Percentiles rank a stretch among this genome's conserved stretches.
phyloP scores from a whole-genome alignment of 2,113 vertebrate species.

The Octodon degus region DNA sequence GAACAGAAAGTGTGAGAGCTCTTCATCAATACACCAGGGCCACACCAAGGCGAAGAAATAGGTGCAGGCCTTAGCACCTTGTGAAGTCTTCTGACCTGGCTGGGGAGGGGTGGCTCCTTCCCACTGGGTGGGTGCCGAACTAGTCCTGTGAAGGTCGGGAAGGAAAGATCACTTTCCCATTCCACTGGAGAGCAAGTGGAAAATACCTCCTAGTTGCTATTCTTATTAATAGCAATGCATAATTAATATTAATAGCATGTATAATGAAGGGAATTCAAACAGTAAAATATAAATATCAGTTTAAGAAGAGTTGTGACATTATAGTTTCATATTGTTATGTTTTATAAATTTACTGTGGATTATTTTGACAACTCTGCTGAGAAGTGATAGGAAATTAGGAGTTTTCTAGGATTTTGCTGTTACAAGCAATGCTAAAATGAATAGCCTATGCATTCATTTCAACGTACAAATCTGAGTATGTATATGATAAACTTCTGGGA shows the following conservation, averaged over 20 bases:
- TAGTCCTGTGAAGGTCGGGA: neutral
- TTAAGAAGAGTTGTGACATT: neutral
- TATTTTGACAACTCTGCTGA: neutral
- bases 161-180: neutral
- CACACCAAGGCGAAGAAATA: neutral
- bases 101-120: neutral
- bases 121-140: neutral
- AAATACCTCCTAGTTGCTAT: neutral
- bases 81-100: neutral
- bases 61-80: no score
- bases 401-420: constrained; percentile 32
- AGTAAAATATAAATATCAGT: neutral
- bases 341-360: neutral
- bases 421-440: neutral
- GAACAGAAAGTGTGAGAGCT: neutral
- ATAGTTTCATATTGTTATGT: neutral
- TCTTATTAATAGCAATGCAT: neutral
- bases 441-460: neutral
- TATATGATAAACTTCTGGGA: neutral
- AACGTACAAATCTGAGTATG: neutral
- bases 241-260: neutral
- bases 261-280: neutral
- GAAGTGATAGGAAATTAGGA: neutral
- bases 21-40: neutral
- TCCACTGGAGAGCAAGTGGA: neutral